These are phyloP conservation scores for Pygmarrhopalites habei DNA, from an alignment of 1,140 invertebrate species.

Conservation along the genomic window DNA sequence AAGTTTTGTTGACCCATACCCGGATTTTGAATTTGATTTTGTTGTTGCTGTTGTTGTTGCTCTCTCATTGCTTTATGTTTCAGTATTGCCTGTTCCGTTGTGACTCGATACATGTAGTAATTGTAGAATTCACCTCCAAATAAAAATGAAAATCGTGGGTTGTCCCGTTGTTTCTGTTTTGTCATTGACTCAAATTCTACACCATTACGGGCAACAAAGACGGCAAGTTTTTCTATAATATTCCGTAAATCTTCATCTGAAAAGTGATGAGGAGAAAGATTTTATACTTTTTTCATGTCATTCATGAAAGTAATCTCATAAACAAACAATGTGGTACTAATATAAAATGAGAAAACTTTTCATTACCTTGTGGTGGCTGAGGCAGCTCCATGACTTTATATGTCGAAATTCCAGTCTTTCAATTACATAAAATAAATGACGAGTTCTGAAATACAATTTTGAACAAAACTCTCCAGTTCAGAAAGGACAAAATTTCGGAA, in stretches of 20 bases:
- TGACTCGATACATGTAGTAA: conserved; percentile 95
- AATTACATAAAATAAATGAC: too few species aligned
- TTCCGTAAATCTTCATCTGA: conserved; percentile 84
- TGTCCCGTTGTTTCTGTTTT: conserved; percentile 94
- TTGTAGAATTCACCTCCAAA: conserved; percentile 92
- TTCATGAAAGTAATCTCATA: too few species aligned
- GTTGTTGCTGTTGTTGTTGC: conserved; percentile 37
- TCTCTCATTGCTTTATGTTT: conserved; percentile 43
- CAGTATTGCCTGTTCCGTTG: conserved; percentile 68
- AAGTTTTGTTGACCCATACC: conserved; percentile 15
- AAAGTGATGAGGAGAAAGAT: too few species aligned
- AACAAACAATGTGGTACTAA: background rate
- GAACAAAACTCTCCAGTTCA: too few species aligned
- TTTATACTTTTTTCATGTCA: too few species aligned
- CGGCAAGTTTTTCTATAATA: conserved; percentile 96
- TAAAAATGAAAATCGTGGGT: conserved; percentile 92
- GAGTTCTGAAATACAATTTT: too few species aligned
- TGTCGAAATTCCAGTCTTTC: too few species aligned
- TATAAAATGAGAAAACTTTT: too few species aligned
- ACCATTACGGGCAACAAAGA: conserved; percentile 97
- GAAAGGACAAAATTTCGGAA: too few species aligned
- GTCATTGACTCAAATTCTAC: conserved; percentile 97
- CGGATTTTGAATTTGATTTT: background rate
- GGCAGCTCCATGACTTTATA: conserved; percentile 37
- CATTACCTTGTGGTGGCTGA: conserved; percentile 34